Evolutionary conservation across 2,888 invertebrate species (phyloP), one percentile per base, ranked within the genome.

Genomic region (Noctua janthe): DNA sequence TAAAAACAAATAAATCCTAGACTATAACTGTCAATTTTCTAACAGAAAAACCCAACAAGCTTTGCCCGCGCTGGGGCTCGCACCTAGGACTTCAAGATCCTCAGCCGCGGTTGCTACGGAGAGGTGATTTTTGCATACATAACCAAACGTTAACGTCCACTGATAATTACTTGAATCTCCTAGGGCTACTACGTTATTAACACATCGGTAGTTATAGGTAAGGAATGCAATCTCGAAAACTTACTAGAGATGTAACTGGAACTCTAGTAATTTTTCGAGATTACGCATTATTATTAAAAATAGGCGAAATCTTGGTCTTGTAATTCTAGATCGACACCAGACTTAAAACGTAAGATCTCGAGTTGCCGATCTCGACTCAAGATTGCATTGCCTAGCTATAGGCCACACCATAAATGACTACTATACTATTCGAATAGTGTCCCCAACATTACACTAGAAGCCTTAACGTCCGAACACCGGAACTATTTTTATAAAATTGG

Each of bases 1-100:
- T 67, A 8, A 67, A 51, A 43, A 23, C 47, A 51, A 75, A 54
- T 20, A 59, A 73, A 59, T 72, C 35, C 70, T 39, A 70, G 75
- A 88, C 64, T 78, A 76, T 88, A 88, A 88, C 64, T 86, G 75
- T 69, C 59, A 71, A 86, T 88, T 86, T 86, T 87, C 89, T 87
- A 84, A 88, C 89, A 88, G 87, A 87, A 86, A 87, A 76, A 84
- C 73, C 23, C 79, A 87, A 83, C 89, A 80, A 84, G 78, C 78
- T 84, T 80, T 85, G 88, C 81, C 78, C 80, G 84, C 51, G 75
- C 78, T 87, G 87, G 87, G 87, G 67, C 70, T 87, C 78, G 13
- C 84, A 76, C 72, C 78, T 74, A 86, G 72, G 82, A 86, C 88
- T n/a, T 81, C 85, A 78, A 86, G 85, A 86, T 81, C 86, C 82